Evolutionary conservation across 1,140 invertebrate species (phyloP).

Genomic region (Cydia splendana): DNA sequence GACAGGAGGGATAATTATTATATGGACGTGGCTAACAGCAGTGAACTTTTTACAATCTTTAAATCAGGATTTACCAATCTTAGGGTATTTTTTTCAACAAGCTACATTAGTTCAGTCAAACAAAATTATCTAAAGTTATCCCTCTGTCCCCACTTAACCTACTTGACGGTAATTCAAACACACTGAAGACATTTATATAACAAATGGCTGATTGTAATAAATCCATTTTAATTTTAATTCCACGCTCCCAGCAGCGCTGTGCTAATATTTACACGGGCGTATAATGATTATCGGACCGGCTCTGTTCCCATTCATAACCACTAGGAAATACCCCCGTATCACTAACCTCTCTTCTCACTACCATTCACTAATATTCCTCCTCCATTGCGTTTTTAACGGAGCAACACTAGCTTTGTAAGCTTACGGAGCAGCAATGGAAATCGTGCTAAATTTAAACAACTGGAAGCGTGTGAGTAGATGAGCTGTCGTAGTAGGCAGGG

Average conservation of each 20-base stretch:
- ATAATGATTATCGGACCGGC: constrained; percentile 56
- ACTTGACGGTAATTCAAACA: background rate
- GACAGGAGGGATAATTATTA: too few species aligned
- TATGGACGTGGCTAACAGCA: too few species aligned
- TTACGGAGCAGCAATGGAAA: background rate
- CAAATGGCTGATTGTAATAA: constrained; percentile 6
- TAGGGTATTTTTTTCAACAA: too few species aligned
- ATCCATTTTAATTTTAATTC: constrained; percentile 49
- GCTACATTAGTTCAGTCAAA: too few species aligned
- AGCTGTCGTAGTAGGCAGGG: constrained; percentile 39
- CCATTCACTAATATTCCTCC: constrained; percentile 5
- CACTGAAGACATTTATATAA: constrained; percentile 9
- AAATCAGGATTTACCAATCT: too few species aligned
- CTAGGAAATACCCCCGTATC: constrained; percentile 47
- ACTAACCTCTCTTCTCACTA: background rate
- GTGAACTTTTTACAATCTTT: too few species aligned
- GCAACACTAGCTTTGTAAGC: background rate
- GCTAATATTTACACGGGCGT: constrained; percentile 58
- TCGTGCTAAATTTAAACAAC: background rate
- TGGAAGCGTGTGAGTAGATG: constrained; percentile 36
- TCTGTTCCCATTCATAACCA: constrained; percentile 61
- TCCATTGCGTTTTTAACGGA: constrained; percentile 38
- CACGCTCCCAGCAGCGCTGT: constrained; percentile 41
- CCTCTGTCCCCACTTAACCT: too few species aligned
- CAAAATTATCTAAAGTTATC: too few species aligned